Evolutionary conservation across 2,888 invertebrate genomes (phyloP).

Genomic region (Hydrotaea diabolus): DNA sequence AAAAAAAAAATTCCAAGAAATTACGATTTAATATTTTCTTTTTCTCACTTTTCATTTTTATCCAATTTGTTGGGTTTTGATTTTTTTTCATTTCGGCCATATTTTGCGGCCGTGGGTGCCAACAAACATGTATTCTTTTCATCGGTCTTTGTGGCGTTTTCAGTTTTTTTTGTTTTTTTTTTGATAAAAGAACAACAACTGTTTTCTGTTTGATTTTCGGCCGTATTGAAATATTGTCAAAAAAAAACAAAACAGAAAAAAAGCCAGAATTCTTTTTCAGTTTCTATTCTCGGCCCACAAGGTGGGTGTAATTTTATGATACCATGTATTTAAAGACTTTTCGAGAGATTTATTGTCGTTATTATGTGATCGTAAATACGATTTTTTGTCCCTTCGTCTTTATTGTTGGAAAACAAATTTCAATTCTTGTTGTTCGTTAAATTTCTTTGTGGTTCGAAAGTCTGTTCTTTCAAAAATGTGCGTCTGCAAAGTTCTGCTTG

Average conservation of each 20-base stretch:
- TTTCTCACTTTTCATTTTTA: background rate
- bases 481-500: no score
- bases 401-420: conserved; percentile 29
- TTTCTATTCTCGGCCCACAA: conserved; percentile 3
- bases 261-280: background rate
- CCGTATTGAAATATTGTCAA: conserved; percentile 2
- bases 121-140: background rate
- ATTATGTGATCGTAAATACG: conserved; percentile 30
- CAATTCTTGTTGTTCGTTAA: background rate
- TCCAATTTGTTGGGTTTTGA: background rate
- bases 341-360: conserved; percentile 25
- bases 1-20: background rate
- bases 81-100: no score
- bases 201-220: background rate
- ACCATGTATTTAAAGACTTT: background rate
- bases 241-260: background rate
- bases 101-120: background rate
- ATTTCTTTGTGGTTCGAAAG: background rate
- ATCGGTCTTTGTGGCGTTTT: background rate
- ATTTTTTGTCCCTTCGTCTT: background rate
- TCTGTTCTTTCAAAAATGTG: no score
- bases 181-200: conserved; percentile 15
- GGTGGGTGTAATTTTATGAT: conserved; percentile 27
- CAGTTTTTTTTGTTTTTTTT: background rate
- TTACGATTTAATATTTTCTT: conserved; percentile 6